phyloP scores from a whole-genome alignment of 2,113 vertebrate species.

The Synodontis membranacea region DNA sequence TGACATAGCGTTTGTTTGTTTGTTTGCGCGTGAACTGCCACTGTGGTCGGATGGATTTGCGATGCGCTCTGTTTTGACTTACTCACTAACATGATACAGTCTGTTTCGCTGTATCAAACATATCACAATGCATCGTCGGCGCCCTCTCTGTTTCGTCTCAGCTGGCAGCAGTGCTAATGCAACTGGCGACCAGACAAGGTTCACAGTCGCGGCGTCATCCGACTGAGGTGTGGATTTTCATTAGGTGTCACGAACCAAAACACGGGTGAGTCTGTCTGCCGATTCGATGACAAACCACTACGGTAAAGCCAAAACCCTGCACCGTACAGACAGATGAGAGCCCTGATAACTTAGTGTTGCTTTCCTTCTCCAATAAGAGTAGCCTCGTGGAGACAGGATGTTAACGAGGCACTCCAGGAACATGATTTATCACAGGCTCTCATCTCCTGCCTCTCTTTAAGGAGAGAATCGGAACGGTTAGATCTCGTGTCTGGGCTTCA shows the following conservation, averaged over 20 bases:
- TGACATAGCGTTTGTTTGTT: neutral
- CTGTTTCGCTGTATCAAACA: neutral
- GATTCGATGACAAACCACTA: neutral
- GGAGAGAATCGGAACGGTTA: constrained; percentile 45
- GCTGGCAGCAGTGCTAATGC: neutral
- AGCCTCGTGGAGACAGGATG: constrained; percentile 20
- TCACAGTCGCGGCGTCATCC: neutral
- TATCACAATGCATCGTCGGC: neutral
- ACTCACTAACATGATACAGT: neutral
- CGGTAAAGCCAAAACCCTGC: constrained; percentile 29
- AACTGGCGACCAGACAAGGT: neutral
- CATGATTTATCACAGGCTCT: constrained; percentile 48
- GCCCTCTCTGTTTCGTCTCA: neutral
- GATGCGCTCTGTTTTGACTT: constrained; percentile 5
- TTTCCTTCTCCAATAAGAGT: constrained; percentile 45
- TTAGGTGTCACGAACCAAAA: neutral
- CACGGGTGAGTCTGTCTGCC: neutral
- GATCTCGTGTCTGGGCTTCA: constrained; percentile 64
- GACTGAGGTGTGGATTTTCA: neutral
- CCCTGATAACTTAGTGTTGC: constrained; percentile 46
- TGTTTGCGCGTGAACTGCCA: neutral
- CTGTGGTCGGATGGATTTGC: neutral
- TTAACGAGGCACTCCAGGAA: constrained; percentile 38
- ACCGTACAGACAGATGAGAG: constrained; percentile 33
- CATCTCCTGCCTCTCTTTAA: constrained; percentile 58